Conservation (phyloP, 2,113 vertebrate genomes). For the Bufo bufo region DNA sequence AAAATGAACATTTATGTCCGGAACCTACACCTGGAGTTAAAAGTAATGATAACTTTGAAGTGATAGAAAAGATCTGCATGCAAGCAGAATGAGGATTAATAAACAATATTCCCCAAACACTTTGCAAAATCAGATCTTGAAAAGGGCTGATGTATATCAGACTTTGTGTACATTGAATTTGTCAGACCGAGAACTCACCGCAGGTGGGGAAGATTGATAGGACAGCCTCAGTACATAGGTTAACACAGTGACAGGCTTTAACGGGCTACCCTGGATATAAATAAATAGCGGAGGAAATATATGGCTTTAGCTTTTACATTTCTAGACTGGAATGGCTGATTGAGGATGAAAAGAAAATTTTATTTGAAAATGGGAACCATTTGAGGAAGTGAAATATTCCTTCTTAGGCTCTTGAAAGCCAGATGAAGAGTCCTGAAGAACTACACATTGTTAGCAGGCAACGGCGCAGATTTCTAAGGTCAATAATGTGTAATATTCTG, state of each 20-base stretch:
- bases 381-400: slow-evolving; percentile 8
- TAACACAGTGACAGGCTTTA: slow-evolving; percentile 23
- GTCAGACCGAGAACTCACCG: slow-evolving; percentile 18
- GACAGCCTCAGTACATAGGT: slow-evolving; percentile 41
- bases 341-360: slow-evolving; percentile 8
- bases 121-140: slow-evolving; percentile 4
- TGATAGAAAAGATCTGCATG: slow-evolving; percentile 15
- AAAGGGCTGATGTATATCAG: slow-evolving; percentile 21
- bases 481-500: too few species aligned
- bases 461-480: too few species aligned
- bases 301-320: slow-evolving; percentile 20
- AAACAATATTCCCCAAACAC: slow-evolving; percentile 29
- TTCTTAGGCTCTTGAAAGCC: not conserved
- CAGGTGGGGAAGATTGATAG: slow-evolving; percentile 27
- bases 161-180: slow-evolving; percentile 31
- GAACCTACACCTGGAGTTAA: not conserved
- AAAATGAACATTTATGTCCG: not conserved
- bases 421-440: not conserved
- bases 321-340: slow-evolving; percentile 12
- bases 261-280: slow-evolving; percentile 31
- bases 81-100: slow-evolving; percentile 24
- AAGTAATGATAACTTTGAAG: slow-evolving; percentile 20
- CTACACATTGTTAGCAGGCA: too few species aligned
- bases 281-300: slow-evolving; percentile 15
- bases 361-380: slow-evolving; percentile 5